Evolutionary conservation across 1,140 invertebrate genomes (phyloP).

Genomic region (Doryteuthis pealeii): DNA sequence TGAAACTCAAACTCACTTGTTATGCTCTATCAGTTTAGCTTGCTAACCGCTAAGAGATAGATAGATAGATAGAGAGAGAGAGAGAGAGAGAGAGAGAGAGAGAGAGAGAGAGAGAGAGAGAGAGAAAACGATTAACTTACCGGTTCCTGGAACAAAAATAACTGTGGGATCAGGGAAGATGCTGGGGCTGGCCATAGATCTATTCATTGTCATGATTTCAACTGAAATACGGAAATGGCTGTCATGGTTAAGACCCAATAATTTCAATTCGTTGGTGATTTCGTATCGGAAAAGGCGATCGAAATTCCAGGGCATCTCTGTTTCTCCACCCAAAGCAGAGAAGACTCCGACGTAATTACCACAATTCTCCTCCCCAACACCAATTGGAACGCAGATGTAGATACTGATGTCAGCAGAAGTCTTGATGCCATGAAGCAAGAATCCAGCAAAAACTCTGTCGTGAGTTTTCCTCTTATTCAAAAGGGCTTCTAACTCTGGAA

Average conservation of each 20-base stretch:
- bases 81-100: too few relatives aligned
- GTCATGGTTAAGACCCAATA: conserved; percentile 19
- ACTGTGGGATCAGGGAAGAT: conserved; percentile 22
- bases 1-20: too few relatives aligned
- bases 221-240: conserved; percentile 19
- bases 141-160: not conserved
- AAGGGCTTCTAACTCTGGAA: conserved; percentile 26
- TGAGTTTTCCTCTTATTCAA: conserved; percentile 21
- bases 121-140: too few relatives aligned
- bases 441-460: conserved; percentile 32
- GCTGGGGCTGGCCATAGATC: conserved; percentile 17
- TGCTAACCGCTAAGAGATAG: too few relatives aligned
- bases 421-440: conserved; percentile 29
- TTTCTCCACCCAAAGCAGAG: conserved; percentile 24
- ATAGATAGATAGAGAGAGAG: too few relatives aligned
- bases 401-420: conserved; percentile 25
- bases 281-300: conserved; percentile 31
- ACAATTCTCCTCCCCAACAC: conserved; percentile 17
- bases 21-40: too few relatives aligned
- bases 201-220: conserved; percentile 22
- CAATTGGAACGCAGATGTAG: conserved; percentile 22
- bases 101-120: too few relatives aligned
- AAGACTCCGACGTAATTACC: conserved; percentile 30
- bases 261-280: conserved; percentile 21
- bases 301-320: conserved; percentile 32